Evolutionary conservation across 1,140 invertebrate species (phyloP), one percentile per base, ranked within the genome.

Genomic region (Drosophila rhopaloa): DNA sequence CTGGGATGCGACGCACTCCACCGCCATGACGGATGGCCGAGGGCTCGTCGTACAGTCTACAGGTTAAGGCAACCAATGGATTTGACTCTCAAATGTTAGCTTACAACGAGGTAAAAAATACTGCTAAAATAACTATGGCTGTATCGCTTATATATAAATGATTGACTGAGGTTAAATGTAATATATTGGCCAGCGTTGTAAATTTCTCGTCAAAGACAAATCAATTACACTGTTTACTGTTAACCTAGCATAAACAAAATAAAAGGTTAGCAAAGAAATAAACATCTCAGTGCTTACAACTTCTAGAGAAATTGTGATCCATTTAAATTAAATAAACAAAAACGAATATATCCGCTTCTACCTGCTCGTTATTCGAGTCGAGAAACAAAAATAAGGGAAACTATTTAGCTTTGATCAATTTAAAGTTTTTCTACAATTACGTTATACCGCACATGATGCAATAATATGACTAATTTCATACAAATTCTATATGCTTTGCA

Each of bases 1-100:
- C 94, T 47, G 97, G 97, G 93, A 98, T 97, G 73, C 97, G 95
- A 71, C 97, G 95, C 55, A 97, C 96, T 68, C 95, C 95, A 76
- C 95, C 95, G 60, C 95, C 94, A 93, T 97, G 96, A 74, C 97
- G 94, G 81, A 95, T 96, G 75, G 96, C 95, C 90, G 95, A 94
- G 67, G 97, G 97, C 93, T 98, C 97, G 93, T 98, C 97, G 95
- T 96, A 91, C 91, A 85, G 44, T 85, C 84, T 88, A 81, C 53
- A 37, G 81, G 93, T 95, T 95, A 95, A 95, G 94, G 93, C 92
- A 93, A 85, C 81, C 70, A 75, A 71, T 6, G 24, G 29, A 35
- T 50, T 41, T 14, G 27, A 29, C 9, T 48, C 6, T 16, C 29
- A 54, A 10, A 35, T 14, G 4, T 35, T 9, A 50, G 11, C 37